phyloP scores from a whole-genome alignment of 2,113 vertebrate genomes.

The Ginglymostoma cirratum region DNA sequence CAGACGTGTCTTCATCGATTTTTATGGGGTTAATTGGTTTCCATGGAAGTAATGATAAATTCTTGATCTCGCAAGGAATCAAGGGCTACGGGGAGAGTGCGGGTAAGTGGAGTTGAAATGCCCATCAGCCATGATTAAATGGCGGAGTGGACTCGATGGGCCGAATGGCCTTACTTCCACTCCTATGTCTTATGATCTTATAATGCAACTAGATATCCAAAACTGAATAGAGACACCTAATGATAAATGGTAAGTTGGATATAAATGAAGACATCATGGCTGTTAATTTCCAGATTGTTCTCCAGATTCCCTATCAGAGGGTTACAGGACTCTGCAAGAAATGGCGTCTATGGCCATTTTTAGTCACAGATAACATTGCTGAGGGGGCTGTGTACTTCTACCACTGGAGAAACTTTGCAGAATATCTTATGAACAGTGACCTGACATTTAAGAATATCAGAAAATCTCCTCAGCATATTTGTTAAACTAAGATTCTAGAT shows the following conservation, averaged over 20 bases:
- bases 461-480: not conserved
- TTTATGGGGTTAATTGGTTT: not conserved
- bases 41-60: not conserved
- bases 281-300: not conserved
- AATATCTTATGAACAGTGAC: not conserved
- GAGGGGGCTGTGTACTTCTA: not conserved
- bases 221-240: not conserved
- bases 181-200: too few relatives aligned
- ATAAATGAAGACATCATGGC: not conserved
- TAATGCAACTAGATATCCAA: not conserved
- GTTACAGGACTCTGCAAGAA: not conserved
- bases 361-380: not conserved
- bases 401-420: not conserved
- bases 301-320: not conserved
- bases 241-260: not conserved
- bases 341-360: not conserved
- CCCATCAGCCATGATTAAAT: too few relatives aligned
- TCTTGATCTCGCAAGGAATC: too few relatives aligned
- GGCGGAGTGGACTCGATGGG: too few relatives aligned
- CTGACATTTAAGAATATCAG: not conserved
- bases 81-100: too few relatives aligned
- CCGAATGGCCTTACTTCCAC: too few relatives aligned
- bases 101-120: too few relatives aligned
- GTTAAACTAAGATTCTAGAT: not conserved
- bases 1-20: not conserved